These are phyloP conservation scores for Trichacis sp. DNA, from an alignment of 2,888 invertebrate genomes.

Conservation along the genomic window DNA sequence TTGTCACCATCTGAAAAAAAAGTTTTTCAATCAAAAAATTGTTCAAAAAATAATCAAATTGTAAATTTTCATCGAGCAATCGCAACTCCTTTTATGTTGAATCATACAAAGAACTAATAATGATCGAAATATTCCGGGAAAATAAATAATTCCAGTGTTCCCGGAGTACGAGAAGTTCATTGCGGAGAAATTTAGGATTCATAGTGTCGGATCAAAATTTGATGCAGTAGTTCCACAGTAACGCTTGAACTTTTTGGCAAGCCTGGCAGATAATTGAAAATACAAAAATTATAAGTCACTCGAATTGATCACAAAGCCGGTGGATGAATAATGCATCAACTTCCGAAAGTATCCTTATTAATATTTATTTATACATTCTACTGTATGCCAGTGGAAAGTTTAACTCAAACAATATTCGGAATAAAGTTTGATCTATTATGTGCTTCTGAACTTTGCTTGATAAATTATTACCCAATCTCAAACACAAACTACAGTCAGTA, in stretches of 20 bases:
- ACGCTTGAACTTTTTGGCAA: background rate
- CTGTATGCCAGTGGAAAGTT: background rate
- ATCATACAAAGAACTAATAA: too few relatives aligned
- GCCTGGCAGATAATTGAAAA: background rate
- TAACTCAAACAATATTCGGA: background rate
- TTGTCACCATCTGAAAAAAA: conserved; percentile 93
- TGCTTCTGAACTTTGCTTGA: background rate
- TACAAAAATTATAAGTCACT: conserved; percentile 3
- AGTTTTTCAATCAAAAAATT: too few relatives aligned
- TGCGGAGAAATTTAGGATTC: background rate
- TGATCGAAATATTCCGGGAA: too few relatives aligned
- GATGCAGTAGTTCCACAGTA: background rate
- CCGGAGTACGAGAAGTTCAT: background rate
- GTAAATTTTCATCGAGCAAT: too few relatives aligned
- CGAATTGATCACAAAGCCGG: conserved; percentile 3
- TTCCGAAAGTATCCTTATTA: background rate
- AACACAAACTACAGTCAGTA: background rate
- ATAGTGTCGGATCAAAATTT: background rate
- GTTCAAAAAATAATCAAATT: too few relatives aligned
- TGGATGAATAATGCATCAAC: background rate
- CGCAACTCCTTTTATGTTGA: too few relatives aligned
- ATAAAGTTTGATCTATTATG: conserved; percentile 3
- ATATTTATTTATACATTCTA: conserved; percentile 4
- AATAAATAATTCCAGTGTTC: too few relatives aligned
- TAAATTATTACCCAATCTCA: background rate